Evolutionary conservation across 2,113 vertebrate genomes (phyloP), one percentile per base, ranked within the genome.

Genomic region (Phrynocephalus versicolor): DNA sequence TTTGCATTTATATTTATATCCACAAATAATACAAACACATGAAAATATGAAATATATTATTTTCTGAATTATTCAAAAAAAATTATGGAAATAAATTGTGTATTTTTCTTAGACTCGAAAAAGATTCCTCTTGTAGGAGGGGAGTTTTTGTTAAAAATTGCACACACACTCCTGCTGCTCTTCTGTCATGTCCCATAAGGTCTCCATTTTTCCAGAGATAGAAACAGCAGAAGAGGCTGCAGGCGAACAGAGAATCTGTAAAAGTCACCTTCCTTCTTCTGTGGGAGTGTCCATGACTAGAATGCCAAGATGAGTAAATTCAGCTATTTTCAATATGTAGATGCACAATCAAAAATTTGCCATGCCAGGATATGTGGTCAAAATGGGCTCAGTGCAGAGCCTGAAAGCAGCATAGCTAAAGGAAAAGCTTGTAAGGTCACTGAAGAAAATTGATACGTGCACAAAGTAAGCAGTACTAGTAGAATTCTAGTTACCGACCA

Each of bases 11-110:
- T 71, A 51, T 81, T 91, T 93, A 82, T 30, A 88, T 57, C 82
- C 90, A 90, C 92, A 85, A n/a, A 85, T 92, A 81, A n/a, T 76
- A 90, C 81, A 92, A 89, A 33, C 39, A 74, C 90, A 83, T 89
- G 65, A 76, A 93, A 88, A 57, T 8, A 72, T 79, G 84, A 87
- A 88, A 90, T 91, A 71, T 78, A 21, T 67, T 88, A 65, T 88
- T 73, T 76, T 80, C 30, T 89, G 85, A 76, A 83, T 5, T 39
- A 70, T 89, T 85, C 82, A 81, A 90, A 58, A 90, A 75, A 67
- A 45, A 64, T 65, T 69, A 90, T 86, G 39, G 76, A 64, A 91
- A 82, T 72, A 85, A 35, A 39, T 58, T 74, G 35, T 77, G 67
- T n/a, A 93, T 51, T 10, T 93, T 92, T 91, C 70, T 92, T 82